phyloP scores from a whole-genome alignment of 2,888 invertebrate species.

The Trichacis sp. region DNA sequence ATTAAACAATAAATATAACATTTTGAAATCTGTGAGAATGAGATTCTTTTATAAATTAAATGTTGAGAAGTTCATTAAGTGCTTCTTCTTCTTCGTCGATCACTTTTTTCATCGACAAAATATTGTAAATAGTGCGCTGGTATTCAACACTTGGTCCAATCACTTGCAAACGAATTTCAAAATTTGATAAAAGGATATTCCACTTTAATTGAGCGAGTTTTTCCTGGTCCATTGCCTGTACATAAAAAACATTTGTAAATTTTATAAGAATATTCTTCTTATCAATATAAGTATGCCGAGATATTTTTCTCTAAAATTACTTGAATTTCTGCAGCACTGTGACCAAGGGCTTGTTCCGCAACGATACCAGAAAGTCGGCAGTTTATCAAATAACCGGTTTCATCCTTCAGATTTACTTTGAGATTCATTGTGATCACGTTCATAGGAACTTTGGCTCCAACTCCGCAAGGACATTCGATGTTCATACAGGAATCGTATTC shows the following conservation, averaged over 20 bases:
- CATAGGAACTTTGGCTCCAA: constrained; percentile 55
- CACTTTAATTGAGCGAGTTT: constrained; percentile 56
- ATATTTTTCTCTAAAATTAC: constrained; percentile 47
- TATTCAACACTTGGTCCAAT: constrained; percentile 57
- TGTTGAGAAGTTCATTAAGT: not conserved
- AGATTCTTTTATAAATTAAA: no score
- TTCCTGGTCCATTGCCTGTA: constrained; percentile 52
- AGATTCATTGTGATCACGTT: constrained; percentile 55
- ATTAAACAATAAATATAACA: no score
- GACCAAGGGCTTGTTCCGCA: constrained; percentile 58
- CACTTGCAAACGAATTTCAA: constrained; percentile 60
- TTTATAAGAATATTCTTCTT: constrained; percentile 11
- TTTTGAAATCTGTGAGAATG: no score
- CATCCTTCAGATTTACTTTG: constrained; percentile 61
- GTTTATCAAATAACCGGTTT: constrained; percentile 64
- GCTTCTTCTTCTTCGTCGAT: constrained; percentile 29
- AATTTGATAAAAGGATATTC: constrained; percentile 52
- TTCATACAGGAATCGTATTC: constrained; percentile 64
- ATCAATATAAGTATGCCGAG: no score
- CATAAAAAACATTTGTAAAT: constrained; percentile 6
- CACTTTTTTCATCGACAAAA: constrained; percentile 53
- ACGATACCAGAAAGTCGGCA: constrained; percentile 57
- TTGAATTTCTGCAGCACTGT: constrained; percentile 53
- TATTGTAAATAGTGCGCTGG: constrained; percentile 58
- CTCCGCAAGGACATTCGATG: constrained; percentile 63